These are phyloP conservation scores for Xanthia icteritia DNA, from an alignment of 2,888 invertebrate species.

Conservation along the genomic window DNA sequence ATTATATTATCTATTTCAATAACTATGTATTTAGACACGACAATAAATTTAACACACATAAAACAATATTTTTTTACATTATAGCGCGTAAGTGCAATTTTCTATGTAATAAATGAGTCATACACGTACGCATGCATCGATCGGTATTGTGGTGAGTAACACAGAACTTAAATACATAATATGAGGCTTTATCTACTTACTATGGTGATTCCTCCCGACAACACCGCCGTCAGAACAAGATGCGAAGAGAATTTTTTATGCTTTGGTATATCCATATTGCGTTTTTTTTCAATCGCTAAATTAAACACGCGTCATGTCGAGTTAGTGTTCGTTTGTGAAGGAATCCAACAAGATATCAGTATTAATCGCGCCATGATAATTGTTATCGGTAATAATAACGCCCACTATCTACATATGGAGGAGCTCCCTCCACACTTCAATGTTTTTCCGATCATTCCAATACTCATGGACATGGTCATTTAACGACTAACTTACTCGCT, in stretches of 20 bases:
- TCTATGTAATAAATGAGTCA: slow-evolving; percentile 39
- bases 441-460: slow-evolving; percentile 46
- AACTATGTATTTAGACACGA: not conserved
- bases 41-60: not conserved
- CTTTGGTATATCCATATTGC: slow-evolving; percentile 66
- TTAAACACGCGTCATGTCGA: slow-evolving; percentile 74
- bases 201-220: slow-evolving; percentile 76
- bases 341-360: slow-evolving; percentile 75
- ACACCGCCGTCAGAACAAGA: slow-evolving; percentile 69
- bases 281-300: slow-evolving; percentile 55
- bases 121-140: slow-evolving; percentile 33
- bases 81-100: slow-evolving; percentile 9
- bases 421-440: slow-evolving; percentile 52
- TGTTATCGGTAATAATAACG: slow-evolving; percentile 82
- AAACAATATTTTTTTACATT: slow-evolving; percentile 2
- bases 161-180: not conserved
- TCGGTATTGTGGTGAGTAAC: slow-evolving; percentile 20
- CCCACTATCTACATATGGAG: slow-evolving; percentile 71
- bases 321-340: slow-evolving; percentile 74
- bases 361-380: slow-evolving; percentile 85
- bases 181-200: slow-evolving; percentile 72
- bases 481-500: slow-evolving; percentile 2
- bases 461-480: slow-evolving; percentile 14
- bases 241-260: slow-evolving; percentile 67
- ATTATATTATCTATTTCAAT: not conserved